Base-by-base conservation (phyloP, 2,888 invertebrate species). In the Apocheima hispidaria region DNA sequence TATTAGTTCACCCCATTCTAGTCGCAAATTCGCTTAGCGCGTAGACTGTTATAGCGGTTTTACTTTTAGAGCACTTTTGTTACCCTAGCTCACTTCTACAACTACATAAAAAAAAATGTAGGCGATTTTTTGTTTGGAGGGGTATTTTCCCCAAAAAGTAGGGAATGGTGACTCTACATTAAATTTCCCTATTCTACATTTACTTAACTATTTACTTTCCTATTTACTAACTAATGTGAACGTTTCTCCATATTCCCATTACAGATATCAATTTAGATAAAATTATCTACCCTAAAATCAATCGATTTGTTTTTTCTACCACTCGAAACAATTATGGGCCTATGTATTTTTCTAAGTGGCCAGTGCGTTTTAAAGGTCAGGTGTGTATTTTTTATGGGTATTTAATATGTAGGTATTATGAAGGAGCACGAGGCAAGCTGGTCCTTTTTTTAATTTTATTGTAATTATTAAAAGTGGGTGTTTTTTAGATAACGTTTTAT, bases 251-350 rank as follows among this genome's bases (percentile, higher is more conserved):
- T n/a, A n/a, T n/a, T 28, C 49, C 54, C 36, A 23, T 41, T 23
- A 41, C 20, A 61, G 61, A 66, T 88, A 86, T 88, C 82, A 87
- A 87, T 87, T 86, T 78, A 84, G 89, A 91, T 90, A 86, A 85
- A 79, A 59, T 41, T 79, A 88, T 85, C 83, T 86, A 87, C 83
- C 79, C 67, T 64, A 77, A 79, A 80, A 80, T 77, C 77, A 78
- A 86, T 85, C 78, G 79, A 86, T 82, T 79, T 81, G 70, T 74
- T 82, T 84, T 84, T 84, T 79, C 70, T 62, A 61, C 35, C 51
- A 73, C 68, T 75, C 44, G 43, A 73, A 28, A 73, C 9, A 71
- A 75, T 66, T 74, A 74, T 72, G 73, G 26, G 38, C 85, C 86
- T 83, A 85, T 79, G 72, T 78, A 73, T 78, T 78, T 82, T 78